Base-by-base conservation (phyloP, 2,797 vertebrate genomes). In the Chelon auratus region DNA sequence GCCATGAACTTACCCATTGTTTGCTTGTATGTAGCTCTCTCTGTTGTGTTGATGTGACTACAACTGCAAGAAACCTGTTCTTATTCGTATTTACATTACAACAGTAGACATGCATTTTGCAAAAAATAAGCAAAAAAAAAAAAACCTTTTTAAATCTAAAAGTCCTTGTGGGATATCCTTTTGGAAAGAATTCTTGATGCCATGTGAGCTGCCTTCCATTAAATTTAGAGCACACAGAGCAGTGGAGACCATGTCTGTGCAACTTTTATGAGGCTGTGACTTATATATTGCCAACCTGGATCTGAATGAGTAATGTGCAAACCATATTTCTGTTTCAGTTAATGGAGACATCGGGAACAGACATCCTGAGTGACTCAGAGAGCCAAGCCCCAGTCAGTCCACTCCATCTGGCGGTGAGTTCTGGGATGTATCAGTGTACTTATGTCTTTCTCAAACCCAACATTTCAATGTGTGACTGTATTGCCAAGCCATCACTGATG, bases 401-500 rank as follows among this genome's bases (percentile, higher is more conserved):
- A 0, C 94, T 99, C 80, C 97, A 99, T 86, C 94, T 99, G 83
- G 97, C 97, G 75, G 98, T 99, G 90, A 97, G 97, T 96, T 71
- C 20, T 51, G 43, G n/a, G 14, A 62, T 55, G 56, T 71, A n/a
- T 63, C 20, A 37, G 11, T 51, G 10, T 47, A 20, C 60, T 59
- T 70, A 24, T 51, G 22, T 67, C 8, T 69, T 1, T 17, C 9
- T 63, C 15, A 42, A 8, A 15, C 12, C 12, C 36, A 45, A 9
- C 14, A 37, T 52, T 53, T 24, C 10, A n/a, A 10, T 5, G 9
- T 42, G 5, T 45, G 57, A 7, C 52, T 33, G 1, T 56, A 10
- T 45, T 56, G 1, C 45, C 15, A 17, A 45, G 43, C 43, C 15
- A n/a, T 45, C 17, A 8, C 7, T 45, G 15, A 45, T 33, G 30